These are phyloP conservation scores for Schizopygopsis pylzovi DNA, from an alignment of 2,797 vertebrate species.

Conservation along the genomic window DNA sequence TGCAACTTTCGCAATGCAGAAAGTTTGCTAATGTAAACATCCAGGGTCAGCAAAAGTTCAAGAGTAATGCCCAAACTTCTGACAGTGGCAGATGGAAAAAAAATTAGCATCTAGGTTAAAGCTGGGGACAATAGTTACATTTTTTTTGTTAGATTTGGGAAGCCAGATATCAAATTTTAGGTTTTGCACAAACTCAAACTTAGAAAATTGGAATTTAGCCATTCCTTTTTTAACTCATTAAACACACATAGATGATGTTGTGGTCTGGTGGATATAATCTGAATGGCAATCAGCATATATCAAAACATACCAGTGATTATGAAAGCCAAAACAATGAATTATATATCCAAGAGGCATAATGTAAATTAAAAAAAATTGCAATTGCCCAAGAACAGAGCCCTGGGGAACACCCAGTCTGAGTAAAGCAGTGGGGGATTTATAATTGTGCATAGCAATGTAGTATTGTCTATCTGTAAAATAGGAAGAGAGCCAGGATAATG, in stretches of 20 bases:
- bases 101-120: neutral
- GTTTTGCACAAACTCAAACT: neutral
- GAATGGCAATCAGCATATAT: neutral
- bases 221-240: neutral
- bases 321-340: neutral
- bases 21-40: neutral
- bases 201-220: neutral
- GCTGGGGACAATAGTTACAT: neutral
- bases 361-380: neutral
- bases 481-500: neutral
- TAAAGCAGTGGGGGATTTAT: neutral
- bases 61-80: neutral
- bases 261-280: neutral
- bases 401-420: neutral
- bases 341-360: neutral
- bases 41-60: neutral
- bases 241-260: neutral
- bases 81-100: neutral
- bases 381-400: neutral
- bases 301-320: neutral
- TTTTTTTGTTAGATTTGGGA: too few relatives aligned
- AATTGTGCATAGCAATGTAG: neutral
- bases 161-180: too few relatives aligned
- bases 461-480: neutral
- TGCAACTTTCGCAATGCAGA: neutral